Evolutionary conservation across 2,888 invertebrate genomes (phyloP).

Genomic region (Harpalus rufipes): DNA sequence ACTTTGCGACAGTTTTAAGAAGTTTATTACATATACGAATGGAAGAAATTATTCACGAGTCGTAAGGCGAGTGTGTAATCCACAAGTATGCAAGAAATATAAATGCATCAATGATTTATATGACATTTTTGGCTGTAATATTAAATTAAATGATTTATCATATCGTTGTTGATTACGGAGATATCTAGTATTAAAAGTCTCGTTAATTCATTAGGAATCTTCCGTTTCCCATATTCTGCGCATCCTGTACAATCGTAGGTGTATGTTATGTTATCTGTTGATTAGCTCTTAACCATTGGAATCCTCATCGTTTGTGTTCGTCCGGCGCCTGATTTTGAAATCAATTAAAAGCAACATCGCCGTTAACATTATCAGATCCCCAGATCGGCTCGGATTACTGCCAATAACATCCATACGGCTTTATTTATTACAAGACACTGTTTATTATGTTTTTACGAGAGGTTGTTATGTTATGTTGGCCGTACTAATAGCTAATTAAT

Average conservation of each 20-base stretch:
- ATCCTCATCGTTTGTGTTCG: conserved; percentile 12
- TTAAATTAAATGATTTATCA: too few relatives aligned
- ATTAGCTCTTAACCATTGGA: neutral
- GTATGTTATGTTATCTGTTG: neutral
- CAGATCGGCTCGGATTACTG: conserved; percentile 52
- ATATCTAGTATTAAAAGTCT: neutral
- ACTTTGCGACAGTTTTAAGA: too few relatives aligned
- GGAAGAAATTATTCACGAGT: too few relatives aligned
- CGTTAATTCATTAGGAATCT: neutral
- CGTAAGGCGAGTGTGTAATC: too few relatives aligned
- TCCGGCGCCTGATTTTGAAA: conserved; percentile 49
- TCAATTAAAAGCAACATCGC: conserved; percentile 52
- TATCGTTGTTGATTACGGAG: too few relatives aligned
- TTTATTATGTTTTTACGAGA: conserved; percentile 66
- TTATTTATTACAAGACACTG: conserved; percentile 61
- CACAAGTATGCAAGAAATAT: too few relatives aligned
- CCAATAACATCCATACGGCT: conserved; percentile 57
- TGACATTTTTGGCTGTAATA: too few relatives aligned
- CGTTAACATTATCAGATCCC: conserved; percentile 56
- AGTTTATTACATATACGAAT: too few relatives aligned
- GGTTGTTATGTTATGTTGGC: conserved; percentile 59
- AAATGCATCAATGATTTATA: too few relatives aligned
- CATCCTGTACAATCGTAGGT: neutral
- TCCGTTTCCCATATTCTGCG: neutral
- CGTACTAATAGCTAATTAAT: conserved; percentile 66